A percentile compares a stretch with the other conserved stretches of the same genome.
These are phyloP conservation scores for Alcedo quadribrachys DNA, from an alignment of 2,797 vertebrate genomes.

Conservation along the genomic window DNA sequence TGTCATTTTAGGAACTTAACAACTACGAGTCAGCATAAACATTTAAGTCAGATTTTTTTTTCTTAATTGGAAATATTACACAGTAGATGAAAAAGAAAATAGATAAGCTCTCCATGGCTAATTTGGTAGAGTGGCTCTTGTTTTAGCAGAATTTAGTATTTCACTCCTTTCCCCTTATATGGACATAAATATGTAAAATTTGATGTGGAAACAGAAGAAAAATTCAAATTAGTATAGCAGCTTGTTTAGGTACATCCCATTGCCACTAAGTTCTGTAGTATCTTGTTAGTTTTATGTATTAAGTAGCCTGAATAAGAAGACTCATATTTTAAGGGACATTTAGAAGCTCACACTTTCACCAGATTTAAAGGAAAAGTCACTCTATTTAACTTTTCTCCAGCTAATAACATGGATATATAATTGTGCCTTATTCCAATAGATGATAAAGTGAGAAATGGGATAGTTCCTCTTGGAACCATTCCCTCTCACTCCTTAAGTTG, in stretches of 20 bases:
- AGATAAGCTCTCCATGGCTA: neutral
- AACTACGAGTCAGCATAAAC: neutral
- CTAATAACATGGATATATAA: neutral
- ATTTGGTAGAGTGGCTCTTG: neutral
- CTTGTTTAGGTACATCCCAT: neutral
- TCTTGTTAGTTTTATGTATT: neutral
- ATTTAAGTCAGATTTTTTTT: neutral
- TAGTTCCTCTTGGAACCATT: neutral
- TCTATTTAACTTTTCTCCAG: neutral
- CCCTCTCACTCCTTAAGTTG: neutral
- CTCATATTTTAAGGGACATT: neutral
- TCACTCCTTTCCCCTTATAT: neutral
- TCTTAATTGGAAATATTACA: neutral
- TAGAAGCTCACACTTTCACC: neutral
- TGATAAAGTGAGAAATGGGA: neutral
- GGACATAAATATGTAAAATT: neutral
- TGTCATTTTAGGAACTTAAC: neutral
- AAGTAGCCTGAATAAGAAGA: neutral
- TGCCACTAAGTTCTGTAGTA: neutral
- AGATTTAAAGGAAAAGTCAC: neutral
- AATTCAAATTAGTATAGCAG: neutral
- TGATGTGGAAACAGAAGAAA: neutral
- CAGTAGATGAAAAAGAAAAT: neutral
- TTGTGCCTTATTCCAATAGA: neutral
- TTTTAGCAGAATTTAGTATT: neutral